phyloP scores from a whole-genome alignment of 2,888 invertebrate genomes.

The Metopia argyrocephala region DNA sequence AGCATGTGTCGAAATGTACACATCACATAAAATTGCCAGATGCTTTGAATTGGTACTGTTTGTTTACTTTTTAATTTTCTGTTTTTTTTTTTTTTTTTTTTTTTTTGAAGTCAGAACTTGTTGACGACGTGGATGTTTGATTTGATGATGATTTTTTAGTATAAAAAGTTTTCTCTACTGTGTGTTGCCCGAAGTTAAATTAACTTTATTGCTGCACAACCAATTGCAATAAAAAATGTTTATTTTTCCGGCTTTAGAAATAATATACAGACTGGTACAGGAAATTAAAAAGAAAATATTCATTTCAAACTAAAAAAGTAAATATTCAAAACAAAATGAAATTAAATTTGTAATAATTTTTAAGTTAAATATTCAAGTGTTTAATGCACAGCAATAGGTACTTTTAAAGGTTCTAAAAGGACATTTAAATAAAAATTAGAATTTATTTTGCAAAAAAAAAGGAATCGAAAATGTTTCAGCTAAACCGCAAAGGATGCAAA shows the following conservation, averaged over 20 bases:
- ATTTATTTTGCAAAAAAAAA: no score
- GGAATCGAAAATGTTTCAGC: no score
- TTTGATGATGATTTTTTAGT: constrained; percentile 3
- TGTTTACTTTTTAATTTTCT: constrained; percentile 19
- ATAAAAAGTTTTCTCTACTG: constrained; percentile 11
- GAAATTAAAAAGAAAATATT: constrained; percentile 46
- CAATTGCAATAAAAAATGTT: no score
- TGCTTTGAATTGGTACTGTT: constrained; percentile 25
- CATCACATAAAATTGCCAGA: constrained; percentile 17
- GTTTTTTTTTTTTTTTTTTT: neutral
- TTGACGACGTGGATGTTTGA: constrained; percentile 37
- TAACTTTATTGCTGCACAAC: constrained; percentile 18
- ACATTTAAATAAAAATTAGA: no score
- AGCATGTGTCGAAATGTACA: constrained; percentile 7
- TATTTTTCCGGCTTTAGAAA: constrained; percentile 41
- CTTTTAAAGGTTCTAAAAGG: no score
- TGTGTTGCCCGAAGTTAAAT: constrained; percentile 12
- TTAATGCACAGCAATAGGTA: no score
- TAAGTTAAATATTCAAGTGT: no score
- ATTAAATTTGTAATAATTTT: neutral
- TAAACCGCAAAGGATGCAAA: no score
- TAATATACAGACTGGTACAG: constrained; percentile 20
- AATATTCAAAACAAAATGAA: neutral
- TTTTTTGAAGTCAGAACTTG: constrained; percentile 39
- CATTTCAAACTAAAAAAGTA: constrained; percentile 11